These are phyloP conservation scores for Brotula barbata DNA, from an alignment of 2,797 vertebrate species.

Conservation along the genomic window DNA sequence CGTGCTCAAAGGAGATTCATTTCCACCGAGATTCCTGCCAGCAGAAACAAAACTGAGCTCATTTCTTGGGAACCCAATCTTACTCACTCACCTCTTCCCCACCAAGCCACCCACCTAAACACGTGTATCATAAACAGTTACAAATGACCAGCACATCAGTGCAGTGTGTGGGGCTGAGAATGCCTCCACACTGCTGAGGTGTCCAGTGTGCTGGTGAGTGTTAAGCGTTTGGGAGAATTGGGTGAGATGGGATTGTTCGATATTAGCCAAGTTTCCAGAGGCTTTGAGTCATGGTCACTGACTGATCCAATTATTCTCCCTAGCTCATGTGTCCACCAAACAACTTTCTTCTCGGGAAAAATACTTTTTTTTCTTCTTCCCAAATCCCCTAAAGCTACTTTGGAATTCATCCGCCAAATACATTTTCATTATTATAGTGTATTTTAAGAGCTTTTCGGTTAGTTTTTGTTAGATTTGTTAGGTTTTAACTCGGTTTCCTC, in stretches of 20 bases:
- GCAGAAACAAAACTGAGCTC: slow-evolving; percentile 23
- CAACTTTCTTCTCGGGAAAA: slow-evolving; percentile 2
- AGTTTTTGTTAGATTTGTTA: too few species aligned
- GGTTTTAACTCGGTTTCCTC: too few species aligned
- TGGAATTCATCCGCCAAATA: too few species aligned
- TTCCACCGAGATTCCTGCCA: slow-evolving; percentile 24
- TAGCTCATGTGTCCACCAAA: slow-evolving; percentile 3
- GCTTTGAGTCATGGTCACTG: slow-evolving; percentile 44
- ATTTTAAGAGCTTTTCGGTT: too few species aligned
- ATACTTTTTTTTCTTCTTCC: slow-evolving; percentile 5
- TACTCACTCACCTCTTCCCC: slow-evolving; percentile 18
- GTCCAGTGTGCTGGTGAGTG: slow-evolving; percentile 30
- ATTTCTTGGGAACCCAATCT: slow-evolving; percentile 26
- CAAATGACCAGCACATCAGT: slow-evolving; percentile 41
- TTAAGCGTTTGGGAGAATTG: background rate
- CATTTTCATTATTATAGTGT: too few species aligned
- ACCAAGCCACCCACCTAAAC: slow-evolving; percentile 43
- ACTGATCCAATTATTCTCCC: background rate
- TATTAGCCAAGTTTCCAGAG: slow-evolving; percentile 50
- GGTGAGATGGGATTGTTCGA: slow-evolving; percentile 1
- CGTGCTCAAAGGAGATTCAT: background rate
- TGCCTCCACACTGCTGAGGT: slow-evolving; percentile 58
- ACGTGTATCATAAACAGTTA: slow-evolving; percentile 39
- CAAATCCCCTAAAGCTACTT: too few species aligned
- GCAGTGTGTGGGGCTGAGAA: slow-evolving; percentile 55